Conservation (phyloP, 2,113 vertebrate species). For the Zonotrichia leucophrys region DNA sequence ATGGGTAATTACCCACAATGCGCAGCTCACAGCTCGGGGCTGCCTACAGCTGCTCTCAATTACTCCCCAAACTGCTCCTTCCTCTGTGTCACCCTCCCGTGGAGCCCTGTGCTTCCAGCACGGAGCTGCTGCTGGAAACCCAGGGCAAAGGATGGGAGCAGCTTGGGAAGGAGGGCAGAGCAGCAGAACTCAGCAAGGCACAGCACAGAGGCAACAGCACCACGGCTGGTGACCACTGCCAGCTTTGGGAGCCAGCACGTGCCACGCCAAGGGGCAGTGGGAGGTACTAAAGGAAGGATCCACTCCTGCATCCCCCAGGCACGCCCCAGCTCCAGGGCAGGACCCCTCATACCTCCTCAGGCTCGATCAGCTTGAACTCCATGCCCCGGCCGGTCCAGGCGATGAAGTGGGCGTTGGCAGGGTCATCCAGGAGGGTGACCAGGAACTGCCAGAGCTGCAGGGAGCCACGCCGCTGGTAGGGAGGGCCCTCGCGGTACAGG, state of each 20-base stretch:
- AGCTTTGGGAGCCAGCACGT: accelerated
- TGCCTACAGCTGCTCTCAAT: constrained; percentile 76
- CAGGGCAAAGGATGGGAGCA: neutral
- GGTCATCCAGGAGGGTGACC: constrained; percentile 92
- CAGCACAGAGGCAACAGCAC: neutral
- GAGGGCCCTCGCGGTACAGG: constrained; percentile 88
- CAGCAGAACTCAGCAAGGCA: accelerated
- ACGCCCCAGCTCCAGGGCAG: neutral
- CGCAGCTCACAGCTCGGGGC: constrained; percentile 55
- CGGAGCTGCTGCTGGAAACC: neutral
- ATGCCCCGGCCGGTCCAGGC: constrained; percentile 97
- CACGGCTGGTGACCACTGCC: accelerated
- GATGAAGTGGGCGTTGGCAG: constrained; percentile 93
- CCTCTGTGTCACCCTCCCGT: constrained; percentile 54
- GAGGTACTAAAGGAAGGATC: neutral
- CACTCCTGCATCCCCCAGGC: no score
- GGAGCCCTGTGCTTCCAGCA: neutral
- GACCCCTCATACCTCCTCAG: constrained; percentile 82
- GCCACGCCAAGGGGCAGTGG: accelerated
- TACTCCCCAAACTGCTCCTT: constrained; percentile 67
- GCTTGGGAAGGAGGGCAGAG: neutral
- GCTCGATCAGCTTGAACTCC: constrained; percentile 98
- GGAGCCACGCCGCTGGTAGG: constrained; percentile 93
- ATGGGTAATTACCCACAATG: constrained; percentile 74
- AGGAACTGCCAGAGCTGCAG: constrained; percentile 98